Evolutionary conservation across 2,888 invertebrate genomes (phyloP), one percentile per base, ranked within the genome.

Genomic region (Hemistola chrysoprasaria): DNA sequence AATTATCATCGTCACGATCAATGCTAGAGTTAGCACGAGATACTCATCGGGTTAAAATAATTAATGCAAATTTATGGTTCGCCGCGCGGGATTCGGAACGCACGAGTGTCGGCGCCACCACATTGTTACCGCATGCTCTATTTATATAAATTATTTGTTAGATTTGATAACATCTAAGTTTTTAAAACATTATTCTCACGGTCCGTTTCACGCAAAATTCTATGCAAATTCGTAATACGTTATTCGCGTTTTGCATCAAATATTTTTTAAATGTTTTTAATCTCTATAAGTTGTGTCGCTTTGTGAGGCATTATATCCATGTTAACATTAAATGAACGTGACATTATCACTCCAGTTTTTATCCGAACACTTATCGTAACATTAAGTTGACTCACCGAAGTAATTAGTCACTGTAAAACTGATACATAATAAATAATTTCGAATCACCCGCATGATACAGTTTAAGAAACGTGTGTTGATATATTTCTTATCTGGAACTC

Each of bases 401-500:
- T 76, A 78, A 81, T 78, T 79, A 72, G 72, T 66, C 56, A 56
- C 61, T 56, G 66, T 71, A 65, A 69, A 71, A 58, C 57, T 64
- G 78, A 81, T 79, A 78, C 70, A n/a, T n/a, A n/a, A 72, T 73
- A 65, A 44, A 72, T 71, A 70, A 78, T 76, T 70, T 31, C 22
- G 33, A 3, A 16, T 16, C 11, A 34, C 48, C 46, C 40, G 55
- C 53, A 47, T 42, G 39, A 42, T 43, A 49, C 61, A 38, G 53
- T 50, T 59, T 61, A 50, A 43, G 38, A 32, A 46, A 50, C 37
- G 40, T 38, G 46, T 31, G 35, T 11, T 33, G 47, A 55, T 44
- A 43, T 20, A 20, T 42, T 40, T 30, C 22, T 33, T 22, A 30
- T 34, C 34, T 38, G 38, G 34, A 43, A 16, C n/a, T n/a, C n/a